Evolutionary conservation across 2,888 invertebrate genomes (phyloP).

Genomic region (Macrophya alboannulata): DNA sequence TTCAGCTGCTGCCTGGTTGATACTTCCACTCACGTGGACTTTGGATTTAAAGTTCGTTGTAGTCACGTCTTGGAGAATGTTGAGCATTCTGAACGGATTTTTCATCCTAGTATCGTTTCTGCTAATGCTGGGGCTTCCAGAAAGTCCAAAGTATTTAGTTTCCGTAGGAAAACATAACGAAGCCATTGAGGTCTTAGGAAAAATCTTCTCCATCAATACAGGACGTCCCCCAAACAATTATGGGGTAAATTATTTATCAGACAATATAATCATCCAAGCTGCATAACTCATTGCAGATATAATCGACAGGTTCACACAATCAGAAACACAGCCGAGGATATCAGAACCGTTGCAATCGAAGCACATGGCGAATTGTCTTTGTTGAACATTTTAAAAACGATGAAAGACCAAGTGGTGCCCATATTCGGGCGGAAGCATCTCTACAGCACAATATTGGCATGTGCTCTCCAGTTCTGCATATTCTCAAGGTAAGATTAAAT

Average conservation of each 20-base stretch:
- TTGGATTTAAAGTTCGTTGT: constrained; percentile 14
- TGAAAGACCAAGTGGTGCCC: background rate
- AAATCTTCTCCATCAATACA: background rate
- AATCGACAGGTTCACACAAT: background rate
- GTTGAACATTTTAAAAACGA: background rate
- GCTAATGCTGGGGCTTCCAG: background rate
- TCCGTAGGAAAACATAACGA: background rate
- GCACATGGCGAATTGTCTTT: background rate
- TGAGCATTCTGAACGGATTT: background rate
- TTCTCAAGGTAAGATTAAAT: background rate
- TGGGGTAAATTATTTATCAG: constrained; percentile 25
- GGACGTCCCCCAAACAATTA: constrained; percentile 14
- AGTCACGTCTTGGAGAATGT: background rate
- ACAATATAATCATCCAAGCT: constrained; percentile 48
- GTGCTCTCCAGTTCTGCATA: background rate
- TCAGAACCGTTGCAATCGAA: background rate
- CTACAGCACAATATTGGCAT: background rate
- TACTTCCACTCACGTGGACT: constrained; percentile 10
- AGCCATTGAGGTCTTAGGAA: constrained; percentile 4
- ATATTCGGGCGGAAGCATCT: background rate
- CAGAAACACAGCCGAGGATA: background rate
- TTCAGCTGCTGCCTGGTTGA: constrained; percentile 10
- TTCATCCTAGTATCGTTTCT: background rate
- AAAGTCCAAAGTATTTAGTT: constrained; percentile 22
- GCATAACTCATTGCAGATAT: background rate